Base-by-base conservation (phyloP, 37 sponge, comb jelly and placozoan genomes). In the Crambe crambe region DNA sequence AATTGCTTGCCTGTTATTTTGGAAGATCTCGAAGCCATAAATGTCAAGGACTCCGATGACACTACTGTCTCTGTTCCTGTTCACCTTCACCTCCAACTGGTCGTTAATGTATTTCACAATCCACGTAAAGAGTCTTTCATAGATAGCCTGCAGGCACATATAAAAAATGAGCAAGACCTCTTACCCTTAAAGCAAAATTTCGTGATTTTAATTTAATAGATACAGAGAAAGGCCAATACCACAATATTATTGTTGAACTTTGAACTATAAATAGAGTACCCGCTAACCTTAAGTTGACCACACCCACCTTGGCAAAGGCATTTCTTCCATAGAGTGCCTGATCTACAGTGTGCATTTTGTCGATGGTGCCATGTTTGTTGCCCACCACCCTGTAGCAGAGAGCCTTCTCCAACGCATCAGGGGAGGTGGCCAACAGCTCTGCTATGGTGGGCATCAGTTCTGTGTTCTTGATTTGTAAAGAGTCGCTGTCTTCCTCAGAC, bases 1-100 rank as follows among this genome's bases (percentile, higher is more conserved):
- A 15, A 15, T 47, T 47, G 0, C 51, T 30, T 43, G 86, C 85
- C 89, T 84, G 83, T 92, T 92, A 58, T 78, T 73, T 4, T 92
- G 80, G 68, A 92, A 92, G 25, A 92, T 86, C 66, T 92, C 93
- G 77, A 92, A 92, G 27, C 93, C 93, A 39, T 92, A 92, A 26
- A 92, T 92, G 68, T 92, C 93, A 37, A 92, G 79, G 21, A 92
- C 93, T 26, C 93, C 93, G 37, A 92, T 92, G 47, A 92, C 93
- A 37, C 73, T 76, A 39, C 70, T 72, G 74, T 84, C 86, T 17
- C 43, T 10, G 32, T 3, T 1, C 31, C 34, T 31, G 5, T 2
- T 27, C 2, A 51, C 65, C 74, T 84, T 78, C 42, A 76, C 85
- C 57, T 83, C 93, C 56, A 92, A 75, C n/a, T 80, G 70, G 29